Base-by-base conservation (phyloP, 1,140 invertebrate genomes). In the Tetraneura akinire region DNA sequence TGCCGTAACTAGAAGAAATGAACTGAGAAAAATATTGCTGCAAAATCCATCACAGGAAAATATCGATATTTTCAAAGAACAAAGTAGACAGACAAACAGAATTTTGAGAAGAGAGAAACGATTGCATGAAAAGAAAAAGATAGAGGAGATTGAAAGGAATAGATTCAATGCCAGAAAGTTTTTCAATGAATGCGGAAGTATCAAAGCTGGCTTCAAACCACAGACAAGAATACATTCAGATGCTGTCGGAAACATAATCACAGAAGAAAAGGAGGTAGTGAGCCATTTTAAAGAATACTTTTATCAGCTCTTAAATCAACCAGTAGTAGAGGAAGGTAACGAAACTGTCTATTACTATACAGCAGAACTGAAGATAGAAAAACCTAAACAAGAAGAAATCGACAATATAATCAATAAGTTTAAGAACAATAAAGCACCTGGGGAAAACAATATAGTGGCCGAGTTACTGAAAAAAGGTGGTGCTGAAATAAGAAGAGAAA, bases 51-150 rank as follows among this genome's bases (percentile, higher is more conserved):
- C 21, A n/a, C 53, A 55, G 53, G 53, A 55, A 55, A 55, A 55
- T 55, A 55, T 55, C 9, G 4, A 55, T 55, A 55, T 55, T 55
- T 55, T 55, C 53, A n/a, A 55, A 55, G 53, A 55, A 55, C 18
- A 14, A 23, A 55, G 13, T 62, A 66, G 26, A 8, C 32, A 37
- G 32, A 37, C 32, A 37, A 37, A 37, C 32, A 37, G 8, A 68
- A 68, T 45, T 47, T 47, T 68, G 21, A 68, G n/a, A 11, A 68
- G 64, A 68, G 21, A 68, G 21, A 68, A 68, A 68, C 64, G 64
- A 11, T 47, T 68, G 14, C 64, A 68, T 45, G 64, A 68, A 68
- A 68, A 68, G 32, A 68, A 47, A 68, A 45, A 42, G 13, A 68
- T 68, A 45, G 21, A 68, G 37, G 42, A 68, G 42, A 68, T 68